Percentiles rank a stretch among this genome's conserved stretches.
Conservation (phyloP, 2,797 vertebrate species). For the Tauraco hartlaubi region DNA sequence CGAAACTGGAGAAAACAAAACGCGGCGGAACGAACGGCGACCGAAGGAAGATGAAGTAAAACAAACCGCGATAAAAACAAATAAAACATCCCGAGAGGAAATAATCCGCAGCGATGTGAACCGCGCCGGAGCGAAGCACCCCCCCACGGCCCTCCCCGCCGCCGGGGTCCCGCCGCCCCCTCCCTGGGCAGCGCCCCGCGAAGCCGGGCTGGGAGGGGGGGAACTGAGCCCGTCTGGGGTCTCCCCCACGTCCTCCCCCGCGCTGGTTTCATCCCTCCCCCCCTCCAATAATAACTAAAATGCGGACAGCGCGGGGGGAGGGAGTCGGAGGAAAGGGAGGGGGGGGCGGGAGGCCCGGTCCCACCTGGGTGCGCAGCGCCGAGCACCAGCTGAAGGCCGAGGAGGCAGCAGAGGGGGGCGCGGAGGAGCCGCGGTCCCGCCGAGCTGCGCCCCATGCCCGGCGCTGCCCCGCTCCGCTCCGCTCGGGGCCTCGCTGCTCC, state of each 20-base stretch:
- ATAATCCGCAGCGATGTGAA: neutral
- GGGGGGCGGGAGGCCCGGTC: neutral
- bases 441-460: constrained; percentile 56
- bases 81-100: neutral
- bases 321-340: too few species aligned
- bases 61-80: neutral
- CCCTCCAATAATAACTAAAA: neutral
- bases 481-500: constrained; percentile 1
- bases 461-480: neutral
- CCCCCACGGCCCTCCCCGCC: neutral
- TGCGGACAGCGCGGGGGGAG: too few species aligned
- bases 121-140: neutral
- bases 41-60: neutral
- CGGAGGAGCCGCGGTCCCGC: constrained; percentile 54
- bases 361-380: constrained; percentile 60
- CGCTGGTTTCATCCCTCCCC: neutral
- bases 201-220: too few species aligned
- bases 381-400: constrained; percentile 44
- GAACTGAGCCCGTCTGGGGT: too few species aligned
- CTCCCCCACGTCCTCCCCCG: neutral
- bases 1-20: neutral
- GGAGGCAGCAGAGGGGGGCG: constrained; percentile 58
- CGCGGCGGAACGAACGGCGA: neutral
- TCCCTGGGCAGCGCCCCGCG: too few species aligned
- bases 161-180: neutral